phyloP scores from a whole-genome alignment of 2,113 vertebrate genomes.

The Protobothrops flavoviridis region DNA sequence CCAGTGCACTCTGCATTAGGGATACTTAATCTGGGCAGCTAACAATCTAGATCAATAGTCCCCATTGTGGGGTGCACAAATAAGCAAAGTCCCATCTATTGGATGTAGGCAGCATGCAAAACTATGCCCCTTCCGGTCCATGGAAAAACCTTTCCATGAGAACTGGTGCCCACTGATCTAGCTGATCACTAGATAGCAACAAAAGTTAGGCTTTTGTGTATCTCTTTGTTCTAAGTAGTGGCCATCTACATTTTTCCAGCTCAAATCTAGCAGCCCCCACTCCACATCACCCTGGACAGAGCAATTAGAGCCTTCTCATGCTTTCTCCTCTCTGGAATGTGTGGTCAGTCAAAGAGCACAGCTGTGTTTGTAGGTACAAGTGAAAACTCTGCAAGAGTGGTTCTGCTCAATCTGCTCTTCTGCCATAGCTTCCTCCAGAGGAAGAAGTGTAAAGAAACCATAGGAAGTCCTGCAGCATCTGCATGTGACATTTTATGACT shows the following conservation, averaged over 20 bases:
- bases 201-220: not conserved
- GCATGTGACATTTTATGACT: not conserved
- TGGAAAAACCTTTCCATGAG: not conserved
- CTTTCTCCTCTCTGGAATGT: not conserved
- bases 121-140: not conserved
- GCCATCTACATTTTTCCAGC: not conserved
- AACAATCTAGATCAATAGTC: not conserved
- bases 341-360: not conserved
- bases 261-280: not conserved
- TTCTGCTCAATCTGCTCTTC: not conserved
- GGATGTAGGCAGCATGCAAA: not conserved
- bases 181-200: not conserved
- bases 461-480: not conserved
- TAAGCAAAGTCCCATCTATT: no score
- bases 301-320: not conserved
- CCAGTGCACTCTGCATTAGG: not conserved
- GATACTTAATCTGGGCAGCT: not conserved
- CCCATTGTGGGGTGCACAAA: no score
- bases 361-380: not conserved
- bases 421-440: not conserved
- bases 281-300: not conserved
- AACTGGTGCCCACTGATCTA: not conserved
- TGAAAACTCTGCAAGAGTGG: not conserved
- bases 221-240: not conserved
- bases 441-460: not conserved